Conservation (phyloP, 2,113 vertebrate genomes). For the Gnathonemus echidnorhynchus region DNA sequence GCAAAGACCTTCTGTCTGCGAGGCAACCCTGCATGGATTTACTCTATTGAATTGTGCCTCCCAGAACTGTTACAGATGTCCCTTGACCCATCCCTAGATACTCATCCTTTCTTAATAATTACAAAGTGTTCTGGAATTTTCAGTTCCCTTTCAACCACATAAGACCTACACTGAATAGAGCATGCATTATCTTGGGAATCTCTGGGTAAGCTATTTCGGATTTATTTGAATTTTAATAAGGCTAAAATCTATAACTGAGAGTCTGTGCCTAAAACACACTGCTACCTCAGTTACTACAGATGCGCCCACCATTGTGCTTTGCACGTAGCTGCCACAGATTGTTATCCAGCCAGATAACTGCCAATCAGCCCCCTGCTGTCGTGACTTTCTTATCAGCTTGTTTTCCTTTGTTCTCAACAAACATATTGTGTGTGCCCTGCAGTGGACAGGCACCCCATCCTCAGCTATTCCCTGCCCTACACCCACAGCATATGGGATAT, state of each 20-base stretch:
- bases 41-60: not conserved
- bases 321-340: not conserved
- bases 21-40: not conserved
- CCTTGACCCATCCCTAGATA: not conserved
- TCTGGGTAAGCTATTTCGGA: not conserved
- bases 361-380: not conserved
- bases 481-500: not conserved
- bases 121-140: not conserved
- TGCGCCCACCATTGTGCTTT: not conserved
- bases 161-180: not conserved
- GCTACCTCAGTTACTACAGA: not conserved
- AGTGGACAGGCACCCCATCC: not conserved
- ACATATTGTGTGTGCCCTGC: not conserved
- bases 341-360: not conserved
- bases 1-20: not conserved
- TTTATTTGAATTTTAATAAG: not conserved
- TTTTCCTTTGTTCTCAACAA: not conserved
- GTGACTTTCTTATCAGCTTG: not conserved
- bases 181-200: not conserved
- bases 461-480: not conserved
- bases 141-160: not conserved
- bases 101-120: not conserved
- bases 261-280: not conserved
- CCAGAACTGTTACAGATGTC: not conserved
- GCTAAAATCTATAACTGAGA: not conserved